Base-by-base conservation (phyloP, 2,888 invertebrate species). In the Volucella inanis region DNA sequence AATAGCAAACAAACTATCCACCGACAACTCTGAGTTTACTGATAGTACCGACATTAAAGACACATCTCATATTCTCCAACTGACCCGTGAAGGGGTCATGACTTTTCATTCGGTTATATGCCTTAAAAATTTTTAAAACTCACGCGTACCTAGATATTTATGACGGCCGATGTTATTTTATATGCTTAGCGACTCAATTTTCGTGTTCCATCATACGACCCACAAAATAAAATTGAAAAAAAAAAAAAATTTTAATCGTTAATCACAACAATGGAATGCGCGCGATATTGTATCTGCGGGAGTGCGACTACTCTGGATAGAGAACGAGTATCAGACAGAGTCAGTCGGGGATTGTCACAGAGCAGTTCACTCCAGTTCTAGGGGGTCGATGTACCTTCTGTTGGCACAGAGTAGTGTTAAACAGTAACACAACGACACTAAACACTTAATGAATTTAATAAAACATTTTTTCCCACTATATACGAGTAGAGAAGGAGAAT, bases 371-470 rank as follows among this genome's bases (percentile, higher is more conserved):
- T 41, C 4, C 52, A 38, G 54, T 52, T 52, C 67, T 45, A 22
- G 68, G 41, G 31, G 78, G 64, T 78, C 84, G 76, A 71, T 49
- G 84, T 54, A 77, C 83, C 12, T 45, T 22, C 45, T 18, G 65
- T 39, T 45, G 61, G 43, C 54, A 61, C 55, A 49, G 31, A 31
- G 31, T n/a, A 70, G 59, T 75, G 75, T 55, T 65, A 55, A 80
- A 65, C 52, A 67, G 61, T 64, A 68, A 74, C 43, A 39, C 47
- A 59, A 62, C 49, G 45, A 45, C 45, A 65, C 55, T 78, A 78
- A 84, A 80, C 75, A 84, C 80, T 75, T 80, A 80, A 80, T 80
- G 67, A 80, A 84, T 80, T 84, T 80, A 84, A 84, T 84, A 80
- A 80, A 84, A 84, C 65, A 64, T 76, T 84, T 79, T 22, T 75